A percentile compares a stretch with the other conserved stretches of the same genome.
Evolutionary conservation across 2,888 invertebrate genomes (phyloP).

Genomic region (Heliothis peltigera): DNA sequence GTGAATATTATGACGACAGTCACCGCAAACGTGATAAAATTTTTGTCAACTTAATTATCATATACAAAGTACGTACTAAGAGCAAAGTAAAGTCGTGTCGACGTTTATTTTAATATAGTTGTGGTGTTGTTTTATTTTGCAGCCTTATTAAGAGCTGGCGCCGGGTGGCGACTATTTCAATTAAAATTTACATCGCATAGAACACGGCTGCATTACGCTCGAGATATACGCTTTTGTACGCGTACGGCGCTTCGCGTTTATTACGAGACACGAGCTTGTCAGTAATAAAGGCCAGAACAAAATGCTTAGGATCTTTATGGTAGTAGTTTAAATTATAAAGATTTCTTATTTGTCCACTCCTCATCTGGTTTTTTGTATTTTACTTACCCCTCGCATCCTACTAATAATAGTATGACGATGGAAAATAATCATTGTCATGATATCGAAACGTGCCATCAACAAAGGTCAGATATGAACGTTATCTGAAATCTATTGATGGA

Average conservation of each 20-base stretch:
- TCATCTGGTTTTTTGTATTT: no score
- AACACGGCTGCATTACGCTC: constrained; percentile 65
- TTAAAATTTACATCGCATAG: constrained; percentile 74
- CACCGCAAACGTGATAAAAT: constrained; percentile 1
- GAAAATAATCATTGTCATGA: not conserved
- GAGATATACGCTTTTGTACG: constrained; percentile 43
- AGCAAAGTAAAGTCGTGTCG: constrained; percentile 21
- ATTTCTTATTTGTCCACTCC: no score
- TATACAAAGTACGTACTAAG: constrained; percentile 1
- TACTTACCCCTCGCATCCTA: no score
- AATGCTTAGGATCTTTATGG: not conserved
- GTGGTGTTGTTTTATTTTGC: constrained; percentile 41
- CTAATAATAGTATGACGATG: no score
- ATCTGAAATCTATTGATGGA: not conserved
- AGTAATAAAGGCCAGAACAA: not conserved
- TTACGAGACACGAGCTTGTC: no score
- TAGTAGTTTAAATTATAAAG: not conserved
- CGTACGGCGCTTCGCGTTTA: not conserved
- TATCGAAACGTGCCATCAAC: constrained; percentile 1
- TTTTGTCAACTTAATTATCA: constrained; percentile 12
- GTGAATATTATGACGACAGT: constrained; percentile 1
- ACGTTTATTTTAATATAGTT: constrained; percentile 30
- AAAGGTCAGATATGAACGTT: not conserved
- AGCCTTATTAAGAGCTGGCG: constrained; percentile 42
- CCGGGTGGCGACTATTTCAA: constrained; percentile 56